These are phyloP conservation scores for Pangasius sanitwongsei DNA, from an alignment of 2,797 vertebrate species.

Conservation along the genomic window DNA sequence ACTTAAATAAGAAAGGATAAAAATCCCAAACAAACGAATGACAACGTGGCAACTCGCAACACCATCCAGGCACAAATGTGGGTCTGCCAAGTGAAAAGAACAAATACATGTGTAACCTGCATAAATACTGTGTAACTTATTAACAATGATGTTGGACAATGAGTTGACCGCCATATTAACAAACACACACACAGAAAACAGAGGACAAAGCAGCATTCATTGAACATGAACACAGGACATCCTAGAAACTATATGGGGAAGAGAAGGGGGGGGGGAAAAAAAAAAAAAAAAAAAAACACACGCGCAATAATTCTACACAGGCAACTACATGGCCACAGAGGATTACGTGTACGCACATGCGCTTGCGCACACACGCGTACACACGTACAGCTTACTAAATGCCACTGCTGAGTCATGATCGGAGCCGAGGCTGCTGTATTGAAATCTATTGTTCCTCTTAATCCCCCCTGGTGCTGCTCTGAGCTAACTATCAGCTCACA, in stretches of 20 bases:
- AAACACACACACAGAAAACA: background rate
- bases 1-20: background rate
- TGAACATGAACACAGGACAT: background rate
- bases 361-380: slow-evolving; percentile 6
- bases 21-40: background rate
- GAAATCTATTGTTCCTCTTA: slow-evolving; percentile 63
- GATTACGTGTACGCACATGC: slow-evolving; percentile 31
- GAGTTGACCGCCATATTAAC: background rate
- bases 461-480: slow-evolving; percentile 58
- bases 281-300: background rate
- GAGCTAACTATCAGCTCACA: slow-evolving; percentile 44
- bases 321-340: background rate
- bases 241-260: background rate
- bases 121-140: slow-evolving; percentile 1
- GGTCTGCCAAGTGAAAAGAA: slow-evolving; percentile 3
- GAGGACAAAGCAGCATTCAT: background rate
- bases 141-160: background rate
- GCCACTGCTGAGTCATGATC: slow-evolving; percentile 64
- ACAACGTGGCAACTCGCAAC: background rate
- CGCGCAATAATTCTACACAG: background rate
- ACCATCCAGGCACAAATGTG: background rate
- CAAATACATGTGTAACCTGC: background rate
- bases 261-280: too few species aligned
- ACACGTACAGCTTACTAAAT: slow-evolving; percentile 59
- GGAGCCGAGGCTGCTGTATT: slow-evolving; percentile 59